A percentile compares a stretch with the other conserved stretches of the same genome.
These are phyloP conservation scores for Hypotaenidia philippensis DNA, from an alignment of 2,797 vertebrate genomes.

Conservation along the genomic window DNA sequence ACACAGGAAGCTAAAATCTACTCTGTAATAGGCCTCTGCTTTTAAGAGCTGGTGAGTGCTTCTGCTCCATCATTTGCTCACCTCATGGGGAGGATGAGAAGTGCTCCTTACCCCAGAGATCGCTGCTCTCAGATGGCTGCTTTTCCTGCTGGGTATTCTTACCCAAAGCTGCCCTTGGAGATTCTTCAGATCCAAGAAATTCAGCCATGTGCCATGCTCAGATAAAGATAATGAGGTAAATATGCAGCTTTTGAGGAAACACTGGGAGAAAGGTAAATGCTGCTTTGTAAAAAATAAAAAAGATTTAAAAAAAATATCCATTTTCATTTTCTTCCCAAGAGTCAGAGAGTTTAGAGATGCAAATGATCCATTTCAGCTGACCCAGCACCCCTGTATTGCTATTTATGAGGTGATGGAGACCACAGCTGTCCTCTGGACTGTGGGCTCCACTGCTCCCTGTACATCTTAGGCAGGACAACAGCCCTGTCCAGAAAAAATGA, in stretches of 20 bases:
- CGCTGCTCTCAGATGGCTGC: background rate
- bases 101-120: background rate
- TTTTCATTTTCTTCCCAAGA: background rate
- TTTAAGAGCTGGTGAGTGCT: background rate
- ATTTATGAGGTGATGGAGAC: background rate
- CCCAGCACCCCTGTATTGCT: background rate
- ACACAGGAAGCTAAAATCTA: background rate
- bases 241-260: background rate
- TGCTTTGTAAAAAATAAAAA: background rate
- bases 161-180: background rate
- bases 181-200: background rate
- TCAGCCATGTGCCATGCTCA: background rate
- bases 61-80: background rate
- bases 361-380: background rate
- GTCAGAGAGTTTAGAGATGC: background rate
- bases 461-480: background rate
- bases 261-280: background rate
- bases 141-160: slow-evolving; percentile 21
- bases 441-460: background rate
- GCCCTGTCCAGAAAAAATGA: fast-evolving
- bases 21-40: background rate
- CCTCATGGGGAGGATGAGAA: background rate
- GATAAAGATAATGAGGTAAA: background rate
- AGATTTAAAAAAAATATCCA: fast-evolving
- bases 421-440: background rate